Base-by-base conservation (phyloP, 2,113 vertebrate species). In the Odocoileus hemionus region DNA sequence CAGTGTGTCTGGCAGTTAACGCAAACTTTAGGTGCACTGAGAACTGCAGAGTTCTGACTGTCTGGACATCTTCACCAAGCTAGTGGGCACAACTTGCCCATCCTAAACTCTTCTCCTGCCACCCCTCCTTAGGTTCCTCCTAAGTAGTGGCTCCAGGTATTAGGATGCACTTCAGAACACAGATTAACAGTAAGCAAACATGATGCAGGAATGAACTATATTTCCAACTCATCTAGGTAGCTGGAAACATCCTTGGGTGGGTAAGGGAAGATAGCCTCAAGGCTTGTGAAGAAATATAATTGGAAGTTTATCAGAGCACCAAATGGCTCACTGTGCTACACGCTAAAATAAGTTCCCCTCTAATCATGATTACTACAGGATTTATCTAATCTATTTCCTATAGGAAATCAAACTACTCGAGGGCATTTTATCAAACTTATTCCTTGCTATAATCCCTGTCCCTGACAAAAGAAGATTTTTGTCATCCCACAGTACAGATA, bases 391-490 rank as follows among this genome's bases (percentile, higher is more conserved):
- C 95, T 93, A 25, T 58, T 97, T 90, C 74, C 79, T 92, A 36
- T 39, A 97, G 86, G 93, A 97, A 83, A 94, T 97, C 91, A 91
- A 98, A 86, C 64, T 88, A 92, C 90, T 96, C 43, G 2, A 26
- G 55, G 94, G 58, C 54, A 96, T 58, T 94, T 97, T 95, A 97
- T 95, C 94, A 96, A 60, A 74, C 33, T 92, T 94, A 96, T 82
- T 83, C 80, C 76, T 84, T 39, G 15, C 80, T 96, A 85, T 98
- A 97, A 97, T 95, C 58, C 94, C 64, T 96, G 88, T 61, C n/a
- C 45, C 92, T 92, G 90, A 98, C 97, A 97, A 97, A 98, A 96
- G 96, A 83, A 95, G 94, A 97, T 97, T 94, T 74, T 90, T 98
- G 96, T 97, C 58, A 85, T 95, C 86, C 87, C 57, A 70, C 1